phyloP scores from a whole-genome alignment of 2,797 vertebrate genomes.

The Sebastes goodei region DNA sequence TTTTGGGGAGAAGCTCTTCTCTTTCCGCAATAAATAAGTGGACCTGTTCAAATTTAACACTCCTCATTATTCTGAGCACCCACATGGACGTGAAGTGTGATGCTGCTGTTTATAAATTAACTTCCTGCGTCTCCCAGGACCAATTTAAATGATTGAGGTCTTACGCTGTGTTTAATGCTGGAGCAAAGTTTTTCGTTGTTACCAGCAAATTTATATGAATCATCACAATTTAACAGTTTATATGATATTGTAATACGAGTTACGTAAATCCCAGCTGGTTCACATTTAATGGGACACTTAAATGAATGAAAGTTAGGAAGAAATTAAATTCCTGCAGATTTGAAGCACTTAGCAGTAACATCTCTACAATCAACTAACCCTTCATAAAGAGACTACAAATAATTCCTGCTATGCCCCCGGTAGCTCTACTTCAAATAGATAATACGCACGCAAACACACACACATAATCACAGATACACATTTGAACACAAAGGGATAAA shows the following conservation, averaged over 20 bases:
- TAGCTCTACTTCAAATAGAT: constrained; percentile 39
- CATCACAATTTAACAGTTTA: constrained; percentile 2
- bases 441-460: background rate
- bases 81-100: constrained; percentile 16
- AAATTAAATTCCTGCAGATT: constrained; percentile 42
- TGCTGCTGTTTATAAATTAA: constrained; percentile 22
- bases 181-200: constrained; percentile 1
- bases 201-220: constrained; percentile 2
- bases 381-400: constrained; percentile 50
- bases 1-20: background rate
- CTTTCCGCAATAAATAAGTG: constrained; percentile 11
- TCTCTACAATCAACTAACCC: constrained; percentile 30
- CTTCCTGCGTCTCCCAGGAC: constrained; percentile 21
- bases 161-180: constrained; percentile 7
- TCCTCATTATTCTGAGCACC: constrained; percentile 38
- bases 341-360: constrained; percentile 42
- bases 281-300: constrained; percentile 33
- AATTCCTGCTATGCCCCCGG: constrained; percentile 30
- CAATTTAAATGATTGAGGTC: constrained; percentile 46
- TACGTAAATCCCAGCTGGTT: constrained; percentile 41
- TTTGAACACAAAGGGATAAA: constrained; percentile 42
- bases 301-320: constrained; percentile 26
- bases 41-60: constrained; percentile 5
- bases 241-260: constrained; percentile 6
- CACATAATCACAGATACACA: constrained; percentile 11